These are phyloP conservation scores for Pyrocoelia pectoralis DNA, from an alignment of 2,888 invertebrate genomes.

Conservation along the genomic window DNA sequence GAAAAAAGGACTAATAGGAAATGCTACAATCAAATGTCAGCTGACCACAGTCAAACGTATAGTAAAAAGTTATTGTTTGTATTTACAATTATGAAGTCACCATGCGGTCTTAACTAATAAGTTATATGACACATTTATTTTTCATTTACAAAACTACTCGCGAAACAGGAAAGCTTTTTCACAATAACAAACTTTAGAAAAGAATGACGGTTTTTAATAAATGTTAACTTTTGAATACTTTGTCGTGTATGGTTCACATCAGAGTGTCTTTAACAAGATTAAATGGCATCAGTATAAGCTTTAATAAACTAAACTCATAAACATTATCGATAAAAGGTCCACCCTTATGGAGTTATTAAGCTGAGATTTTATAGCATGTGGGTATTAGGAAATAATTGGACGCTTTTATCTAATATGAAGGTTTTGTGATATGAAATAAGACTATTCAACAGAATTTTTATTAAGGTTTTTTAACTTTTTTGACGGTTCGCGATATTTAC, in stretches of 20 bases:
- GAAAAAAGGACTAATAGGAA: too few species aligned
- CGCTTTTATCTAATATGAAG: slow-evolving; percentile 3
- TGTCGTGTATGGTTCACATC: neutral
- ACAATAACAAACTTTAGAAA: too few species aligned
- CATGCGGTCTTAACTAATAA: too few species aligned
- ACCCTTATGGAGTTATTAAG: slow-evolving; percentile 13
- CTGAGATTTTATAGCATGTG: slow-evolving; percentile 11
- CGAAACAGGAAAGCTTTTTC: too few species aligned
- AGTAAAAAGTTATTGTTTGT: too few species aligned
- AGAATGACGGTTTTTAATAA: neutral
- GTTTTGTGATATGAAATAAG: neutral
- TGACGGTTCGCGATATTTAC: too few species aligned
- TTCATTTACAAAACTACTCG: too few species aligned
- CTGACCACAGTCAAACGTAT: too few species aligned
- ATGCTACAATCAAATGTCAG: too few species aligned
- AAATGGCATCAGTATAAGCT: slow-evolving; percentile 3
- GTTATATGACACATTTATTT: too few species aligned
- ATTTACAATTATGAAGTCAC: too few species aligned
- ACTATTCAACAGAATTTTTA: neutral
- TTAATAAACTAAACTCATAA: slow-evolving; percentile 9
- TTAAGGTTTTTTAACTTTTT: neutral
- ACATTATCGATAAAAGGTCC: slow-evolving; percentile 11
- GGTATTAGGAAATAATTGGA: slow-evolving; percentile 9
- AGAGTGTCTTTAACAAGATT: slow-evolving; percentile 5
- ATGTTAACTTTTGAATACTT: neutral